Conservation (phyloP, 2,888 invertebrate genomes). For the Hylaea fasciaria region DNA sequence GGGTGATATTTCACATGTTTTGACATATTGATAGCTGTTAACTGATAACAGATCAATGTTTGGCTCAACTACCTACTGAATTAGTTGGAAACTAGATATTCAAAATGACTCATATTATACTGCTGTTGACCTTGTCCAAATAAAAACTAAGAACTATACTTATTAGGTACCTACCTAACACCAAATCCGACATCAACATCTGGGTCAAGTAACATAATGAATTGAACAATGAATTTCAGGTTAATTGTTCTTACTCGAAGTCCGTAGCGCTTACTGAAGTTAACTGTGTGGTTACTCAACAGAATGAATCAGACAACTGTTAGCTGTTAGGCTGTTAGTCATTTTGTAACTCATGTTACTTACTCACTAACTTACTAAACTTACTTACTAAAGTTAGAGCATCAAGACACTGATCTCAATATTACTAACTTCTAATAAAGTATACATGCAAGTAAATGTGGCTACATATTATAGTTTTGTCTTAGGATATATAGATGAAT, state of each 20-base stretch:
- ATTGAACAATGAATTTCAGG: constrained; percentile 16
- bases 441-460: too few species aligned
- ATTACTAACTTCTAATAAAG: too few species aligned
- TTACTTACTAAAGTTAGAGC: too few species aligned
- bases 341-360: too few species aligned
- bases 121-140: neutral
- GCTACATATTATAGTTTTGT: too few species aligned
- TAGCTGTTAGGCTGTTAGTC: neutral
- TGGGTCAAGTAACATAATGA: constrained; percentile 17
- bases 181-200: constrained; percentile 9
- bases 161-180: neutral
- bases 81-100: neutral
- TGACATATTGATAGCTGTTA: constrained; percentile 2
- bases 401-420: too few species aligned
- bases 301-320: constrained; percentile 6
- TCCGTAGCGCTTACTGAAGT: neutral
- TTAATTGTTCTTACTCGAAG: constrained; percentile 24
- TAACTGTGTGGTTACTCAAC: constrained; percentile 9
- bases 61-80: neutral
- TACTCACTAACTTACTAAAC: too few species aligned
- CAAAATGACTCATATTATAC: neutral
- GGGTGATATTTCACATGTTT: neutral
- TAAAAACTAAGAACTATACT: neutral
- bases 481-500: too few species aligned
- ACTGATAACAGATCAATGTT: neutral